Base-by-base conservation (phyloP, 1,140 invertebrate species). In the Drosophila athabasca region DNA sequence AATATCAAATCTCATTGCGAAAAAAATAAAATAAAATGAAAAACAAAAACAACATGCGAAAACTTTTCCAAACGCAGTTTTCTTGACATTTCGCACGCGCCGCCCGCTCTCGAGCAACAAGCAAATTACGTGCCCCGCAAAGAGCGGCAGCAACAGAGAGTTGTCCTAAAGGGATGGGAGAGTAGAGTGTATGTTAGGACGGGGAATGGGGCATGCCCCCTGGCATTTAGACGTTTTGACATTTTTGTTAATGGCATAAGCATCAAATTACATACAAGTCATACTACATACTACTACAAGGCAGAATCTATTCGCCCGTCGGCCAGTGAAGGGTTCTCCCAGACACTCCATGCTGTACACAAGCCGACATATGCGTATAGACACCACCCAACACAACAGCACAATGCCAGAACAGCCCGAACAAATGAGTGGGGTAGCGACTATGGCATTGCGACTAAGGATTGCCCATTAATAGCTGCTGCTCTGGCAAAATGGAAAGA, bases 181-280 rank as follows among this genome's bases (percentile, higher is more conserved):
- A 66, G 35, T 39, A 67, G 54, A 66, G 35, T 39, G 11, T 8
- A 19, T 11, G 8, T 6, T 15, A 15, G 24, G 41, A 57, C n/a
- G 46, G 4, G 29, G 29, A 6, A 7, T 17, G 22, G 0, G 7
- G 57, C 29, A 70, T 85, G 83, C 83, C 83, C 83, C 79, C 73
- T 70, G 79, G 83, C 83, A 88, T 88, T 77, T 71, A 77, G 75
- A 77, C 75, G 68, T 77, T 88, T 88, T 88, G 83, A 88, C 84
- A 88, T 88, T 88, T 87, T 88, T 89, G 79, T 88, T 88, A 88
- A 88, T 88, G 83, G 83, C 75, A 79, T 78, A 83, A 88, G 84
- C 76, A 88, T 88, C 83, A 88, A 88, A 88, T 88, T 88, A 88
- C 74, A 69, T 57, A 26, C 71, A 35, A 69, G 66, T 49, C 61